phyloP scores from a whole-genome alignment of 2,797 vertebrate genomes.

The Gymnopithys bicolor region DNA sequence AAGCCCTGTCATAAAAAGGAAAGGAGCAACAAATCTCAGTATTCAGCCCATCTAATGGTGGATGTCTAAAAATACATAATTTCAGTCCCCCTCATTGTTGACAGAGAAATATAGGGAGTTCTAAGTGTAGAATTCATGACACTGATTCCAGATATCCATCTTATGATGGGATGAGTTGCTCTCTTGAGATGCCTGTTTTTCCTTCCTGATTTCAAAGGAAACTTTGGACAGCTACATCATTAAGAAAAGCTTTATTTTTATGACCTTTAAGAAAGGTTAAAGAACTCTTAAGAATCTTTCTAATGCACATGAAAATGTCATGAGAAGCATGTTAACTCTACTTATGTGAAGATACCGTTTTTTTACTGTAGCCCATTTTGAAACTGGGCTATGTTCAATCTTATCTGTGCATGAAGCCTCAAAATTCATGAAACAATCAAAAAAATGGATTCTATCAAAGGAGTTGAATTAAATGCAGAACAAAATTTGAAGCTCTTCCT shows the following conservation, averaged over 20 bases:
- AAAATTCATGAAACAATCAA: neutral
- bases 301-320: neutral
- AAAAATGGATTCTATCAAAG: neutral
- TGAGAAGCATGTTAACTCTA: neutral
- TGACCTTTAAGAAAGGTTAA: neutral
- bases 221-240: neutral
- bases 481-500: neutral
- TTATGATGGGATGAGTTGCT: fast-evolving
- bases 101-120: neutral
- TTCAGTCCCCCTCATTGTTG: neutral
- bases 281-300: neutral
- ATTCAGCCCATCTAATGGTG: neutral
- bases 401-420: neutral
- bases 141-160: neutral
- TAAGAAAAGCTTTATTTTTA: neutral
- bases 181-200: neutral
- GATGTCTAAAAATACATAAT: neutral
- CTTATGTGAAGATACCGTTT: neutral
- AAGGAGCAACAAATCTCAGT: neutral
- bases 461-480: neutral
- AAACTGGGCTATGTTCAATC: neutral
- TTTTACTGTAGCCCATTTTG: neutral
- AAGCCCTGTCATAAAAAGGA: neutral
- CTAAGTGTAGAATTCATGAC: neutral
- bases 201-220: neutral